Evolutionary conservation across 2,888 invertebrate genomes (phyloP), one percentile per base, ranked within the genome.

Genomic region (Amblyjoppa fuscipennis): DNA sequence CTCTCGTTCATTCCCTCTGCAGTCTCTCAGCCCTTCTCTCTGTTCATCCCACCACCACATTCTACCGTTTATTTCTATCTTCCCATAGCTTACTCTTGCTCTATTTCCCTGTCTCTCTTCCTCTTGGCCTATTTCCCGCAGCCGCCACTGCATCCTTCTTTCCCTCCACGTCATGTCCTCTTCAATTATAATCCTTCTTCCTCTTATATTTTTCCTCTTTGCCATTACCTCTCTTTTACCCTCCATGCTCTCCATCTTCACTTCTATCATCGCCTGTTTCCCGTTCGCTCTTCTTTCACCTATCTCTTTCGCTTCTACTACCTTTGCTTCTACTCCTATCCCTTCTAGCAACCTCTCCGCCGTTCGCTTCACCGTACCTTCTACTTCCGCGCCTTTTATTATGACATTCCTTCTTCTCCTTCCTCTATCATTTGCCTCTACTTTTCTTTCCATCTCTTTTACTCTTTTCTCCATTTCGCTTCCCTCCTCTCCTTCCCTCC

Each of bases 181-280:
- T 13, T 70, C 78, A 5, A 78, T 68, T 34, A 2, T 56, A 0
- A 56, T 38, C 45, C 59, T 59, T 1, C 31, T 45, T 0, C 11
- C 78, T 34, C 49, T 31, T 31, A 78, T 7, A 31, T 78, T 64
- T 25, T 31, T 78, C 25, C 20, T 70, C 45, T 13, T 70, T 13
- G 25, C 53, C 71, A 79, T 71, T 5, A 79, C 64, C 25, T 79
- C 64, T 41, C 9, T 80, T 31, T 80, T 66, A 2, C 38, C 70
- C 11, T 73, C 70, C 25, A 64, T 11, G 16, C 13, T 25, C 41
- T 73, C 71, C 64, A 79, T 38, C 16, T 13, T 64, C 9, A 66
- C 79, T 51, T 53, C 79, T 34, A 79, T 20, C 25, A n/a, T 73
- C 16, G 13, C 28, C 13, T 51, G 31, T 16, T 49, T n/a, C 4